Evolutionary conservation across 2,888 invertebrate genomes (phyloP).

Genomic region (Cabera pusaria): DNA sequence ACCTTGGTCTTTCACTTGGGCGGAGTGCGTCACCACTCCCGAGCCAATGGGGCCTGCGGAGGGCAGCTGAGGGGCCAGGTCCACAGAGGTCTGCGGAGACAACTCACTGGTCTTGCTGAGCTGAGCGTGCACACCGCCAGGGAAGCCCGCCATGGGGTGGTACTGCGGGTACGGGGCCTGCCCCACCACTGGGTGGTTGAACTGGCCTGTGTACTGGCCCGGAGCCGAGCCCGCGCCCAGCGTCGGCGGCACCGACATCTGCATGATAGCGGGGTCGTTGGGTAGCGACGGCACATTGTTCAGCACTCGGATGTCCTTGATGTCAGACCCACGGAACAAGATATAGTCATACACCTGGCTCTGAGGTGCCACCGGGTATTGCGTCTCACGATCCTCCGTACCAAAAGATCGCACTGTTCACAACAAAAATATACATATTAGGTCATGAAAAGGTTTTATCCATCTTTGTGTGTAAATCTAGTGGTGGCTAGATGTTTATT

Average conservation of each 20-base stretch:
- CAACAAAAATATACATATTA: slow-evolving; percentile 1
- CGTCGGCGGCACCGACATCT: slow-evolving; percentile 91
- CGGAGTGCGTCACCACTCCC: slow-evolving; percentile 70
- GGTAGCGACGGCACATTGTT: slow-evolving; percentile 93
- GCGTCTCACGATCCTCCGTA: slow-evolving; percentile 98
- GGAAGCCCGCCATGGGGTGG: slow-evolving; percentile 80
- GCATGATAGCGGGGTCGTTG: slow-evolving; percentile 99
- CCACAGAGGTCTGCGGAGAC: slow-evolving; percentile 73
- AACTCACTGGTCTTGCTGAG: slow-evolving; percentile 82
- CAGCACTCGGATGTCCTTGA: slow-evolving; percentile 98
- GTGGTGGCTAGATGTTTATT: too few relatives aligned
- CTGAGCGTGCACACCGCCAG: slow-evolving; percentile 70
- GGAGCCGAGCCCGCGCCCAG: slow-evolving; percentile 85
- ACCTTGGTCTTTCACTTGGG: slow-evolving; percentile 84
- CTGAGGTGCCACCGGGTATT: slow-evolving; percentile 97
- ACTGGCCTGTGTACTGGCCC: slow-evolving; percentile 84
- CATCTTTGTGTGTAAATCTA: too few relatives aligned
- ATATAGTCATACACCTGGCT: slow-evolving; percentile 99
- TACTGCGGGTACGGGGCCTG: slow-evolving; percentile 76
- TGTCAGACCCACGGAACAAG: slow-evolving; percentile 98
- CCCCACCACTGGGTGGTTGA: slow-evolving; percentile 88
- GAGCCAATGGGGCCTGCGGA: slow-evolving; percentile 72
- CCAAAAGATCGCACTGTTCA: slow-evolving; percentile 98
- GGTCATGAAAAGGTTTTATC: too few relatives aligned
- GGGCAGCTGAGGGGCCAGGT: slow-evolving; percentile 62